These are phyloP conservation scores for Lasioglossum calceatum DNA, from an alignment of 2,888 invertebrate species.

Conservation along the genomic window DNA sequence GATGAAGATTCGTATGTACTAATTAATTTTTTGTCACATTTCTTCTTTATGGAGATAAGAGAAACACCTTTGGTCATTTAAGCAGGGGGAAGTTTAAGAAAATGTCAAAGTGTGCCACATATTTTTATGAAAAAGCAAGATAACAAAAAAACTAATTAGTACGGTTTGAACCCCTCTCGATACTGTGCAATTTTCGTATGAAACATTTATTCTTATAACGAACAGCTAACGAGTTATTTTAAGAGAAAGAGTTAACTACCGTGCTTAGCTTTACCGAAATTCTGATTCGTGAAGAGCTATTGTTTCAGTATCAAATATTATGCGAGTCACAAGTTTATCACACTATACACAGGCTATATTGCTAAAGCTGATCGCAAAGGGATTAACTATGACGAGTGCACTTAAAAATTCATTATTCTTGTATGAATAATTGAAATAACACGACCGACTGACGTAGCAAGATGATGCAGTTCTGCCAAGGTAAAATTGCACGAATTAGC, in stretches of 20 bases:
- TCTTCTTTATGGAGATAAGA: background rate
- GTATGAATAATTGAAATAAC: slow-evolving; percentile 4
- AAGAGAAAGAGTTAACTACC: background rate
- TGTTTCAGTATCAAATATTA: background rate
- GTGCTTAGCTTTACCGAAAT: background rate
- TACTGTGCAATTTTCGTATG: background rate
- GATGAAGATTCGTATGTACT: background rate
- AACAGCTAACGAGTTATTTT: background rate
- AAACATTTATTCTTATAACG: background rate
- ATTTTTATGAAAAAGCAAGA: background rate
- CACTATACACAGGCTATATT: background rate
- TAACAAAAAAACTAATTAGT: background rate
- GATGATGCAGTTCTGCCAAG: background rate
- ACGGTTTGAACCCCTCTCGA: background rate
- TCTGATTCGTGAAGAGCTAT: background rate
- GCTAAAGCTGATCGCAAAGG: background rate
- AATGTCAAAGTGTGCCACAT: background rate
- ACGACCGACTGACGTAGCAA: background rate
- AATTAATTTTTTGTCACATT: background rate
- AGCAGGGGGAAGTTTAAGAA: background rate
- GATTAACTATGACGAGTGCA: background rate
- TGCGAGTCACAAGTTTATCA: background rate
- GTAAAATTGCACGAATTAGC: background rate
- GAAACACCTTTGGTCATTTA: background rate
- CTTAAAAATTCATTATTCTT: background rate